A percentile compares a stretch with the other conserved stretches of the same genome.
These are phyloP conservation scores for Unio delphinus DNA, from an alignment of 2,888 invertebrate genomes.

Conservation along the genomic window DNA sequence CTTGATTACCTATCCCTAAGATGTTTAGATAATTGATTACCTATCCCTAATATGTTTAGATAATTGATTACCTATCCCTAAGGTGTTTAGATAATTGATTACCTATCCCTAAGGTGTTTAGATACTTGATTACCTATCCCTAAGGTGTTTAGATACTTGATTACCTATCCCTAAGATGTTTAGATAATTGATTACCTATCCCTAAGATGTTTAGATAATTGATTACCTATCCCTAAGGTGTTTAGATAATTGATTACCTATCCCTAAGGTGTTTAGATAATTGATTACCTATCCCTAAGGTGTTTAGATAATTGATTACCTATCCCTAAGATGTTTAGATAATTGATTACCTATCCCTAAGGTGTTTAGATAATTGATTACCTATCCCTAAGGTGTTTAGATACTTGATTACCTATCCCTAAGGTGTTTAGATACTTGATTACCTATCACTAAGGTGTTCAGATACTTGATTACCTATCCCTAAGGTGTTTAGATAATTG, in stretches of 20 bases:
- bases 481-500: constrained; percentile 76
- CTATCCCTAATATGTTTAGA: constrained; percentile 75
- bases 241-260: no score
- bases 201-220: not conserved
- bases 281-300: constrained; percentile 77
- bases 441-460: not conserved
- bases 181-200: no score
- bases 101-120: constrained; percentile 79
- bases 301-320: constrained; percentile 67
- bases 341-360: constrained; percentile 76
- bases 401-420: constrained; percentile 74
- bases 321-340: not conserved
- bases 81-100: constrained; percentile 10
- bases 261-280: not conserved
- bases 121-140: no score
- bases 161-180: constrained; percentile 77
- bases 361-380: constrained; percentile 71
- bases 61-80: not conserved
- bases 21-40: constrained; percentile 50
- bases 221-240: constrained; percentile 79
- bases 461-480: constrained; percentile 71
- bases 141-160: constrained; percentile 1
- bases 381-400: not conserved
- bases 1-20: not conserved
- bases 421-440: constrained; percentile 74